phyloP scores from a whole-genome alignment of 2,113 vertebrate genomes.

The Carettochelys insculpta region DNA sequence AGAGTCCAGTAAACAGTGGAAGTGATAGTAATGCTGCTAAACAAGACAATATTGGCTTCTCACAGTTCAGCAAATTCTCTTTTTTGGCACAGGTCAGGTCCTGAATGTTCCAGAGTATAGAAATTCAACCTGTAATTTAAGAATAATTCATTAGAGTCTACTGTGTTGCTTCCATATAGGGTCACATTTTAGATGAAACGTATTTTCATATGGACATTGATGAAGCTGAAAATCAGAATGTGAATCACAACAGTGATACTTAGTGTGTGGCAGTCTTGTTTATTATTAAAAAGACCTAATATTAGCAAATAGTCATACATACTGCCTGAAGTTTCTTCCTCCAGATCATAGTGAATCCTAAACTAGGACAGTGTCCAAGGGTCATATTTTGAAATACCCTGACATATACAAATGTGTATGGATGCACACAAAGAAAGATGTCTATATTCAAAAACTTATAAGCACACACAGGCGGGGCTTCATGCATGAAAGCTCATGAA shows the following conservation, averaged over 20 bases:
- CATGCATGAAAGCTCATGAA: too few relatives aligned
- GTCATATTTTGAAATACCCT: background rate
- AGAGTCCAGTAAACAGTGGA: too few relatives aligned
- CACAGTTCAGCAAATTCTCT: too few relatives aligned
- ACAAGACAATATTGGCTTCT: too few relatives aligned
- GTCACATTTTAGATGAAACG: background rate
- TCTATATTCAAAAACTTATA: background rate
- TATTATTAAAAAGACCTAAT: rapidly evolving
- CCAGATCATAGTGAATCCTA: background rate
- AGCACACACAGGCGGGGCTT: too few relatives aligned
- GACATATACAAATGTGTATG: rapidly evolving
- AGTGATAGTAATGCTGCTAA: too few relatives aligned
- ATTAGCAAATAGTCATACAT: background rate
- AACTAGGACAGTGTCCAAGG: rapidly evolving
- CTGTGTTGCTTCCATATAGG: background rate
- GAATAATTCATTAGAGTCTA: background rate
- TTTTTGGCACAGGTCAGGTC: too few relatives aligned
- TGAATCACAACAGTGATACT: background rate
- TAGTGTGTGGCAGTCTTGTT: background rate
- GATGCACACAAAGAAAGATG: background rate
- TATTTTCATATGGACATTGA: background rate
- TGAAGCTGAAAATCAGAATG: background rate
- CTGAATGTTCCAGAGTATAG: too few relatives aligned
- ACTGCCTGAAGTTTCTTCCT: background rate
- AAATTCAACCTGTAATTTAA: too few relatives aligned